Evolutionary conservation across 2,888 invertebrate species (phyloP).

Genomic region (Muscina levida): DNA sequence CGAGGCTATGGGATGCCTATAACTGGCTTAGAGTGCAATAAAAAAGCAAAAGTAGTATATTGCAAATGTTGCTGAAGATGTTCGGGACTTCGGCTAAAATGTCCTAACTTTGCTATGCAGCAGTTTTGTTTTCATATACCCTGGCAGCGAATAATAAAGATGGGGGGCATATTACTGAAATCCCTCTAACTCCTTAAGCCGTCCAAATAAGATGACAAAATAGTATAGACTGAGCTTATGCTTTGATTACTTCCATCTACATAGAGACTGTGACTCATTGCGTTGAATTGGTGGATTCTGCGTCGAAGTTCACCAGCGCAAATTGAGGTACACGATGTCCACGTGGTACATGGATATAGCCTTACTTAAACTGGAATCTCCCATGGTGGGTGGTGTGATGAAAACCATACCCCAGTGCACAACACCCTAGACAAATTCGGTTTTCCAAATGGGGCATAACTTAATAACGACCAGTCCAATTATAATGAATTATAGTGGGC

Average conservation of each 20-base stretch:
- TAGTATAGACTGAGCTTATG: slow-evolving; percentile 74
- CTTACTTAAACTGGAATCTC: slow-evolving; percentile 66
- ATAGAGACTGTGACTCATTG: slow-evolving; percentile 76
- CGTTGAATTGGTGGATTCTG: slow-evolving; percentile 65
- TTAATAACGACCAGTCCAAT: too few relatives aligned
- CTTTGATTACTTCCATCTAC: slow-evolving; percentile 70
- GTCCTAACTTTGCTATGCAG: too few relatives aligned
- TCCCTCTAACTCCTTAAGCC: slow-evolving; percentile 70
- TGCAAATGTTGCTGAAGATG: too few relatives aligned
- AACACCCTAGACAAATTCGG: neutral
- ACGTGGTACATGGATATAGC: slow-evolving; percentile 69
- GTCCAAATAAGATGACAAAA: slow-evolving; percentile 69
- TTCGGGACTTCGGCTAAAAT: too few relatives aligned
- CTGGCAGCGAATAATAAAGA: too few relatives aligned
- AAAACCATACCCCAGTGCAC: slow-evolving; percentile 69
- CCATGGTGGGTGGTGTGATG: slow-evolving; percentile 69
- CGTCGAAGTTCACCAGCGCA: slow-evolving; percentile 39
- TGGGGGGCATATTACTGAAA: slow-evolving; percentile 67
- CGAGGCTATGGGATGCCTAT: too few relatives aligned
- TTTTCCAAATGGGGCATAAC: slow-evolving; percentile 73
- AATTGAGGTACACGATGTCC: slow-evolving; percentile 64
- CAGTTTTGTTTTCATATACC: too few relatives aligned
- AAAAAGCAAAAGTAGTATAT: too few relatives aligned
- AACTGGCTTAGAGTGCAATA: too few relatives aligned
- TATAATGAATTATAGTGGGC: too few relatives aligned